Percentiles rank a stretch among this genome's conserved stretches.
Evolutionary conservation across 1,140 invertebrate genomes (phyloP).

Genomic region (Portunus trituberculatus): DNA sequence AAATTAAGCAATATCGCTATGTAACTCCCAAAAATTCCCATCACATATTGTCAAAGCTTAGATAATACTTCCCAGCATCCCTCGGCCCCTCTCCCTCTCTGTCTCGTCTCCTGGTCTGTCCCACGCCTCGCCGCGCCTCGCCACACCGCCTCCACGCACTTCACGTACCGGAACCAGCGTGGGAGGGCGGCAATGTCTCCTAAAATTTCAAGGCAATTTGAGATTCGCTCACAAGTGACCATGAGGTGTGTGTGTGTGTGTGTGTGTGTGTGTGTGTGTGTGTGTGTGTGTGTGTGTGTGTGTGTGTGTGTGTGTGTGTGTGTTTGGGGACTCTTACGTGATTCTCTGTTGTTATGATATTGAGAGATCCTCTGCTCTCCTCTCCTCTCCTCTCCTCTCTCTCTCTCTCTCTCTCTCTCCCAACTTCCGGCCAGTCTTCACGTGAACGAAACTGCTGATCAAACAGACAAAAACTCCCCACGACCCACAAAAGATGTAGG

Average conservation of each 20-base stretch:
- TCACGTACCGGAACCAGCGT: neutral
- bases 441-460: too few species aligned
- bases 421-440: too few species aligned
- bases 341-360: too few species aligned
- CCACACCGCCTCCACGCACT: neutral
- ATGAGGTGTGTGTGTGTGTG: neutral
- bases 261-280: slow-evolving; percentile 2
- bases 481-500: too few species aligned
- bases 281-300: slow-evolving; percentile 1
- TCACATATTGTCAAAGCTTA: too few species aligned
- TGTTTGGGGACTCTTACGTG: too few species aligned
- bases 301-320: neutral
- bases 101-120: neutral
- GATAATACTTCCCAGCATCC: neutral
- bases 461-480: too few species aligned
- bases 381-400: neutral
- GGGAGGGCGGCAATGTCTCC: neutral
- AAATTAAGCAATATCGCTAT: too few species aligned
- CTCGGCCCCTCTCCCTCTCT: neutral
- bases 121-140: neutral
- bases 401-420: neutral
- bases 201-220: neutral
- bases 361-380: neutral
- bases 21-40: neutral
- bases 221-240: neutral